Conservation (phyloP, 2,113 vertebrate genomes). For the Anseranas semipalmata region DNA sequence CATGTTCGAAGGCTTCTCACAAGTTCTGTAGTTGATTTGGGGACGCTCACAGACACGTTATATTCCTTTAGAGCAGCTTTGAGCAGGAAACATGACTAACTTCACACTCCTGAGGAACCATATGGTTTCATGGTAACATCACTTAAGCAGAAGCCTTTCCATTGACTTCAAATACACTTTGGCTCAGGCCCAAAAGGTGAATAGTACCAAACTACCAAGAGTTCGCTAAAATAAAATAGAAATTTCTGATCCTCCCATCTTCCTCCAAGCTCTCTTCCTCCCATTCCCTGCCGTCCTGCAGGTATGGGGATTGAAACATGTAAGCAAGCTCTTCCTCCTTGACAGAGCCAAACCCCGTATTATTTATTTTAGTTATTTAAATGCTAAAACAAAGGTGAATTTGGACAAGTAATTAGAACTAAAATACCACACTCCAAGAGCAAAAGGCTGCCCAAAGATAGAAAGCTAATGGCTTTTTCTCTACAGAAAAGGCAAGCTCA, state of each 20-base stretch:
- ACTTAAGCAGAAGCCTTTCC: background rate
- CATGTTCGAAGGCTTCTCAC: background rate
- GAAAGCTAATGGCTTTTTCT: background rate
- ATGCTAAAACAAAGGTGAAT: background rate
- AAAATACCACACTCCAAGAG: background rate
- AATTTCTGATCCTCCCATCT: background rate
- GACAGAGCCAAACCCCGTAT: background rate
- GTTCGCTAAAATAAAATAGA: background rate
- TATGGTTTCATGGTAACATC: background rate
- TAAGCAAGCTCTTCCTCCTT: background rate
- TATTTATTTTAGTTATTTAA: background rate
- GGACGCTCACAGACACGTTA: rapidly evolving
- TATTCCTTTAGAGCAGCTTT: background rate
- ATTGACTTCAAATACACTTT: background rate
- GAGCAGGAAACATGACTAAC: background rate
- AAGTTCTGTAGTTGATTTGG: background rate
- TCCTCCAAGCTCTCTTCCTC: background rate
- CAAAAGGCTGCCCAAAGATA: background rate
- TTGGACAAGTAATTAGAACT: background rate
- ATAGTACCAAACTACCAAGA: background rate
- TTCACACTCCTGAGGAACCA: background rate
- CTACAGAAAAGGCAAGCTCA: background rate
- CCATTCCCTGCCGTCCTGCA: background rate
- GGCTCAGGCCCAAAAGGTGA: background rate
- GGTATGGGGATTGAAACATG: background rate